Evolutionary conservation across 2,797 vertebrate genomes (phyloP), one percentile per base, ranked within the genome.

Genomic region (Brachyrhaphis roseni): DNA sequence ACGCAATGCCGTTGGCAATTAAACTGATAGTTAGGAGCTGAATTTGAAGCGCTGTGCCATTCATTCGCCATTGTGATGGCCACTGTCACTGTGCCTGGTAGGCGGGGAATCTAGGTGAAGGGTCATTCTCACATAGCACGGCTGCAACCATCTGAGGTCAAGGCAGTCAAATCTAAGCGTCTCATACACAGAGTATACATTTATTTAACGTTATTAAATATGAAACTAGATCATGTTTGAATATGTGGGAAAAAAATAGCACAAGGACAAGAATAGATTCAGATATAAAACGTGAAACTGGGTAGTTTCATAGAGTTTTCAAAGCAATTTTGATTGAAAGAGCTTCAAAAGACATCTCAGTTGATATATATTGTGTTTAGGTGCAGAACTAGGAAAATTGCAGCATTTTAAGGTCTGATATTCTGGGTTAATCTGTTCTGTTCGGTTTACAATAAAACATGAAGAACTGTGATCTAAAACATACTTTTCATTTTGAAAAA

Each of bases 41-140:
- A 0, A 16, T 64, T n/a, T 80, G 1, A 72, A 28, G 41, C 18
- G 0, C 80, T 0, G 36, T 78, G 76, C 74, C 73, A 86, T 72
- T 83, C 78, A 85, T 84, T 81, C 36, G 72, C 51, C 66, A 59
- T 84, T 84, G 77, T 74, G 72, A 70, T 82, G 26, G 34, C 62
- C 34, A 0, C 74, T 57, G 71, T 64, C 36, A 0, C 74, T 64
- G 71, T 39, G 16, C 81, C 41, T 81, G 84, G 79, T 26, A 79
- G 91, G 64, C 46, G 70, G 83, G 53, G 87, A 92, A 96, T 93
- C 45, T 95, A 87, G 94, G 94, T 94, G 91, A 95, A 90, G 78
- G 94, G 92, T 95, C 92, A 84, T 43, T 73, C 75, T 83, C 62
- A 23, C 31, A 31, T 28, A 57, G 62, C 53, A 73, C 72, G 76